Percentiles rank a stretch among this genome's conserved stretches.
phyloP scores from a whole-genome alignment of 2,113 vertebrate species.

The Sturnus vulgaris region DNA sequence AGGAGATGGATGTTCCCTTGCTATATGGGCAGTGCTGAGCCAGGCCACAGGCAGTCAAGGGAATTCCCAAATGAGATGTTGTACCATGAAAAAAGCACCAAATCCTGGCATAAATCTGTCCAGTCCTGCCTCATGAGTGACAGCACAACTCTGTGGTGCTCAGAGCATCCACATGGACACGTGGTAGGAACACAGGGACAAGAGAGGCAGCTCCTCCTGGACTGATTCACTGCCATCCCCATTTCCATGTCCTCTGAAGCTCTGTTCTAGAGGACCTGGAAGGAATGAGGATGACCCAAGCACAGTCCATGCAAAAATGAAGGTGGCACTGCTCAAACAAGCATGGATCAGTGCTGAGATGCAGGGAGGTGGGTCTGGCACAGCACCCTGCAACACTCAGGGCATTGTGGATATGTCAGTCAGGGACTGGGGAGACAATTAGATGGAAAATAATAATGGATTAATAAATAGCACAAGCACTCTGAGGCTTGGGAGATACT shows the following conservation, averaged over 20 bases:
- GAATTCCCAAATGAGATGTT: background rate
- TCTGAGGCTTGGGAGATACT: background rate
- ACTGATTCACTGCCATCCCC: rapidly evolving
- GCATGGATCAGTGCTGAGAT: rapidly evolving
- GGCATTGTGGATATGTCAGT: background rate
- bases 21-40: background rate
- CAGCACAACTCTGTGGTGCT: rapidly evolving
- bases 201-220: background rate
- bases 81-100: background rate
- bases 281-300: background rate
- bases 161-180: rapidly evolving
- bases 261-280: background rate
- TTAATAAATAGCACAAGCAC: background rate
- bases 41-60: background rate
- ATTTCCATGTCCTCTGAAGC: background rate
- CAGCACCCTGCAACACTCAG: background rate
- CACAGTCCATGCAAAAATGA: background rate
- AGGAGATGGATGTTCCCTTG: background rate
- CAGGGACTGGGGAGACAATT: background rate
- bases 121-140: rapidly evolving
- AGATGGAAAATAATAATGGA: background rate
- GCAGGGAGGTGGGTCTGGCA: background rate
- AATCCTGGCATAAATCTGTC: background rate
- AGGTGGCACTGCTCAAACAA: background rate
- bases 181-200: background rate